Base-by-base conservation (phyloP, 1,140 invertebrate species). In the Diorhabda sublineata region DNA sequence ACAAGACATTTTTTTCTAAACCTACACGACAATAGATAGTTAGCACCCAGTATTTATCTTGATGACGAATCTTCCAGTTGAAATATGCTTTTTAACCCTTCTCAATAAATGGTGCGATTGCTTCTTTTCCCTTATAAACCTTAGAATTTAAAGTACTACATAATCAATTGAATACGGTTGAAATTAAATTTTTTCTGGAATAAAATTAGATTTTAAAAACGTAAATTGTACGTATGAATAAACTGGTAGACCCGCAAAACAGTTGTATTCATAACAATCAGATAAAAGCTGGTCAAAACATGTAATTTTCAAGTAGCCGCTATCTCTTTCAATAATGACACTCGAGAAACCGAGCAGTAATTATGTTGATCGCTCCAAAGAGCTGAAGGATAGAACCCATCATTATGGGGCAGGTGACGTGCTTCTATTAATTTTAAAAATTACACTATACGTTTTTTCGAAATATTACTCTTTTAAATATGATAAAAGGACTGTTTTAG, bases 231-330 rank as follows among this genome's bases (percentile, higher is more conserved):
- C n/a, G 6, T 52, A 52, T 8, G 47, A 8, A 26, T 26, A 26
- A 26, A 26, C 26, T 26, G 26, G 47, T n/a, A 52, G 47, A 8
- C 47, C 64, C 52, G 7, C n/a, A 56, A 65, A 65, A 65, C 64
- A 65, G 64, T 65, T 56, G 64, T 65, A 65, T 65, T 65, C 52
- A 65, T 65, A 57, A 65, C 64, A 58, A 65, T 65, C 64, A 65
- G 64, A 65, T 65, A 65, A 65, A 57, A 47, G 47, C 11, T 7
- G n/a, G 52, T 52, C 41, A 56, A 71, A 65, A 59, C 57, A 61
- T 71, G 62, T 71, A 68, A 71, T 71, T 71, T 68, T 63, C 68
- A 69, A 71, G 70, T 71, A 71, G 70, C 70, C 26, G 52, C 58
- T 42, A 43, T 63, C 64, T 66, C 8, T 65, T 62, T 11, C 42